Evolutionary conservation across 2,888 invertebrate genomes (phyloP).

Genomic region (Halictus quadricinctus): DNA sequence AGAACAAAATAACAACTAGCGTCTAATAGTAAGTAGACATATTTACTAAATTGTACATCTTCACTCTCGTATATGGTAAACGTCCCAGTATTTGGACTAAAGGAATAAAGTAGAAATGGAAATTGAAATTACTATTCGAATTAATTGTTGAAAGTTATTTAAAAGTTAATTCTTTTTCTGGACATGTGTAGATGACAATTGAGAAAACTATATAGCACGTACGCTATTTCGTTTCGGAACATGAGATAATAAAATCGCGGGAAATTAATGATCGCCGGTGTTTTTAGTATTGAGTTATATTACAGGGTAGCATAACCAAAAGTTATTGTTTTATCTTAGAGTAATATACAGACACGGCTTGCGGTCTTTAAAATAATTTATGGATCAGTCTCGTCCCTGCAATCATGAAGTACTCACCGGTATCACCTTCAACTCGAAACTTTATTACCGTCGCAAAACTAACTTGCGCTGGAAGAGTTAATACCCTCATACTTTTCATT

Average conservation of each 20-base stretch:
- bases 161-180: not conserved
- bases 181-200: not conserved
- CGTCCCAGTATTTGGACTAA: no score
- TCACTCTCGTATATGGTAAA: not conserved
- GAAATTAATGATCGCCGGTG: constrained; percentile 2
- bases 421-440: constrained; percentile 46
- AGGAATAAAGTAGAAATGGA: not conserved
- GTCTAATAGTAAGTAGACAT: not conserved
- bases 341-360: constrained; percentile 18
- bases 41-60: not conserved
- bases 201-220: not conserved
- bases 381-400: constrained; percentile 44
- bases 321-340: constrained; percentile 42
- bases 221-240: not conserved
- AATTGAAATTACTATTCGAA: not conserved
- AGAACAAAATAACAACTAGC: no score
- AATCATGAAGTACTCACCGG: constrained; percentile 48
- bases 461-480: constrained; percentile 40
- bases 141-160: not conserved
- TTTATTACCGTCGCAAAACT: constrained; percentile 53
- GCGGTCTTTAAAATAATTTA: constrained; percentile 57
- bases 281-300: constrained; percentile 21
- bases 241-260: not conserved
- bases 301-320: constrained; percentile 17
- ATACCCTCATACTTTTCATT: constrained; percentile 42